Percentiles rank a stretch among this genome's conserved stretches.
Evolutionary conservation across 2,113 vertebrate species (phyloP).

Genomic region (Cyphomyrus plagiostoma): DNA sequence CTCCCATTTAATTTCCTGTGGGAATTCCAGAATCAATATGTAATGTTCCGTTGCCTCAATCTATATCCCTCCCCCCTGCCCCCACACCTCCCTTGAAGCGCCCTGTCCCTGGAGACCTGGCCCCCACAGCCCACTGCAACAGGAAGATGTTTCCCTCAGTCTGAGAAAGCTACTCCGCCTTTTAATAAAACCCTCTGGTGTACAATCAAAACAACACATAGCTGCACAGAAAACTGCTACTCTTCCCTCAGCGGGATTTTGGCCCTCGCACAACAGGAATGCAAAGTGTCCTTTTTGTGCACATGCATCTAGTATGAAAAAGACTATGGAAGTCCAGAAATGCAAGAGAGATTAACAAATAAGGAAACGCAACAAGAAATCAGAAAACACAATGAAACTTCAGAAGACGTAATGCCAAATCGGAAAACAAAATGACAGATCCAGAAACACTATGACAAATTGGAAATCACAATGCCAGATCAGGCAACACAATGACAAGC

Average conservation of each 20-base stretch:
- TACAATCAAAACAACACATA: background rate
- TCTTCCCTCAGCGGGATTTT: background rate
- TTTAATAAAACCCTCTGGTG: background rate
- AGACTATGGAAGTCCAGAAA: background rate
- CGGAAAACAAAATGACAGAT: too few species aligned
- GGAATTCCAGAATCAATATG: background rate
- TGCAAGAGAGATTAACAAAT: background rate
- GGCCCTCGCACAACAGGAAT: background rate
- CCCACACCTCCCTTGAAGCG: background rate
- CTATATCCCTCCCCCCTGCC: background rate
- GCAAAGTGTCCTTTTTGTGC: background rate
- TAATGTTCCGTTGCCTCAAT: background rate
- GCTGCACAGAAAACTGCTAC: background rate
- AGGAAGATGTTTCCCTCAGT: background rate
- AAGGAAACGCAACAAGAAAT: background rate
- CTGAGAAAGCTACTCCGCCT: background rate
- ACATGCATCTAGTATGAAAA: background rate
- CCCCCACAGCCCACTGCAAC: background rate
- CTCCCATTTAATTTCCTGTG: background rate
- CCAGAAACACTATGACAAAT: too few species aligned
- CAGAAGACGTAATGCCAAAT: too few species aligned
- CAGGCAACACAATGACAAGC: too few species aligned
- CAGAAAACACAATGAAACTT: too few species aligned
- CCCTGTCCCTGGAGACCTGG: background rate
- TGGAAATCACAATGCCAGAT: too few species aligned